Evolutionary conservation across 1,140 invertebrate species (phyloP), one percentile per base, ranked within the genome.

Genomic region (Atta texana): DNA sequence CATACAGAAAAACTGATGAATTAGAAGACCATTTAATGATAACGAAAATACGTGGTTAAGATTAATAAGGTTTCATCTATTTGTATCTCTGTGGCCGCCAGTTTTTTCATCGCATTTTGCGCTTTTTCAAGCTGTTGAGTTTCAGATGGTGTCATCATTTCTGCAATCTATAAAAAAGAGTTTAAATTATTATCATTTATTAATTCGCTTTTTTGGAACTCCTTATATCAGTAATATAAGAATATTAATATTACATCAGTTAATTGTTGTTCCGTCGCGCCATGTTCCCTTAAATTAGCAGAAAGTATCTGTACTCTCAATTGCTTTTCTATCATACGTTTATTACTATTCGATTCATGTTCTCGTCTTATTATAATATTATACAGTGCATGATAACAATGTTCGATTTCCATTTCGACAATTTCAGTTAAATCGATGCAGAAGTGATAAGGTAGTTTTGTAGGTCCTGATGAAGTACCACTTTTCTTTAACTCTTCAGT

Each of bases 271-370:
- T 97, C 96, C 0, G 97, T 96, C 86, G 97, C 97, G 7, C 97
- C 97, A 89, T 97, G 96, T 90, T 97, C 96, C 89, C 97, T 96
- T 94, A 98, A 96, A 78, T 96, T 97, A 88, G 97, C 96, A 63
- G 97, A 96, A 64, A 99, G 97, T 39, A 97, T 97, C 90, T 98
- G 97, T 78, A 98, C 96, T 89, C 98, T 96, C 87, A 98, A 96
- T 87, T 98, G 97, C 94, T 98, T 98, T 89, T 98, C 98, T 72
- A 98, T 96, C 82, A 98, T 96, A 49, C 98, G 96, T 91, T 96
- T 97, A 93, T 98, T 97, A 75, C 96, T 95, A 10, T 91, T 93
- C 49, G 95, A 96, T 92, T 97, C 97, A 91, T 96, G 95, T 63
- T 96, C 96, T 61, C 96, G 96, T 69, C 97, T 96, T 2, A 95